A percentile compares a stretch with the other conserved stretches of the same genome.
Conservation (phyloP, 2,888 invertebrate species). For the Eilema caniola region DNA sequence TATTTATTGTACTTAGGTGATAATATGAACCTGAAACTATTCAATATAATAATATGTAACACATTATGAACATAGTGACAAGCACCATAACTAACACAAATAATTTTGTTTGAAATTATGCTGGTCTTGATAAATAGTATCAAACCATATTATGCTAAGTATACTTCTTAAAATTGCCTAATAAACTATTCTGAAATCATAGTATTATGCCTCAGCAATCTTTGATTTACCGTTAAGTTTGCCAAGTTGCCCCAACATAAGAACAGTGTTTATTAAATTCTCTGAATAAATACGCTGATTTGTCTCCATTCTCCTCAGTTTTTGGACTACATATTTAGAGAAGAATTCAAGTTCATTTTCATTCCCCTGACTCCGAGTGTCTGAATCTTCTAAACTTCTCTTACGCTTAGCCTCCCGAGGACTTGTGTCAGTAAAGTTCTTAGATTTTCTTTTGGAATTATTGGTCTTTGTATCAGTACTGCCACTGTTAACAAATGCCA, state of each 20-base stretch:
- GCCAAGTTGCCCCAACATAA: slow-evolving; percentile 81
- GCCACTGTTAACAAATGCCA: slow-evolving; percentile 65
- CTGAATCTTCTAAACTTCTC: slow-evolving; percentile 59
- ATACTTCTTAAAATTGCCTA: slow-evolving; percentile 44
- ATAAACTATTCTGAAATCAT: slow-evolving; percentile 23
- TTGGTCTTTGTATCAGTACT: slow-evolving; percentile 49
- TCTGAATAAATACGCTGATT: slow-evolving; percentile 84
- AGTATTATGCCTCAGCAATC: slow-evolving; percentile 66
- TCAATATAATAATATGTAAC: slow-evolving; percentile 12
- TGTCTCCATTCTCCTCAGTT: slow-evolving; percentile 81
- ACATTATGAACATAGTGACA: slow-evolving; percentile 7
- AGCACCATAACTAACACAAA: slow-evolving; percentile 33
- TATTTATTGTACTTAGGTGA: slow-evolving; percentile 31
- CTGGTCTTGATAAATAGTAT: slow-evolving; percentile 42
- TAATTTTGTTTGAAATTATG: slow-evolving; percentile 21
- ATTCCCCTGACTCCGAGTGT: slow-evolving; percentile 61
- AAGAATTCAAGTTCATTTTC: slow-evolving; percentile 82
- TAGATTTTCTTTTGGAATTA: slow-evolving; percentile 63
- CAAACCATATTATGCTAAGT: slow-evolving; percentile 44
- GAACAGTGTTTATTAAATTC: slow-evolving; percentile 82
- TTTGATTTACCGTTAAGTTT: slow-evolving; percentile 80
- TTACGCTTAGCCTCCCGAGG: slow-evolving; percentile 66
- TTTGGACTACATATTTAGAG: slow-evolving; percentile 82
- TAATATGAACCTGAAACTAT: slow-evolving; percentile 16
- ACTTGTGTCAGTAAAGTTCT: slow-evolving; percentile 57